Conservation (phyloP, 2,113 vertebrate species). For the Chiloscyllium plagiosum region DNA sequence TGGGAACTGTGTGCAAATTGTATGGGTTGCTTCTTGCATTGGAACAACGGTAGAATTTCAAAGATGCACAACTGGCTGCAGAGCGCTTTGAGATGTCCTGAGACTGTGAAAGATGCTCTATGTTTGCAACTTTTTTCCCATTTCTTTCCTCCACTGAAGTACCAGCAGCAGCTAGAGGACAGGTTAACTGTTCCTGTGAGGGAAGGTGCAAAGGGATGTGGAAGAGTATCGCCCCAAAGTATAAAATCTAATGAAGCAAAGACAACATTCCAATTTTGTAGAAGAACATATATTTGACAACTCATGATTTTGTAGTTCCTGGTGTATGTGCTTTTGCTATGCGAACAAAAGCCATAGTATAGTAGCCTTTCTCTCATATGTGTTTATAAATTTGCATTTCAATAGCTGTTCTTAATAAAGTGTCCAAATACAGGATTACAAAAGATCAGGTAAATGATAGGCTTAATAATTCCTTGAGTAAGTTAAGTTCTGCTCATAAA, state of each 20-base stretch:
- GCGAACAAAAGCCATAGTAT: neutral
- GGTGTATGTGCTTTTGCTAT: constrained; percentile 8
- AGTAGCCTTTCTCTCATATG: neutral
- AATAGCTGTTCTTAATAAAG: neutral
- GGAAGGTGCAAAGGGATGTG: neutral
- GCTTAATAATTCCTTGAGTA: constrained; percentile 8
- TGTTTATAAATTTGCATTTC: constrained; percentile 20
- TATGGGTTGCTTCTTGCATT: neutral
- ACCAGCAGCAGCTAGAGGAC: neutral
- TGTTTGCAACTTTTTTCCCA: neutral
- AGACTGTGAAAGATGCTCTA: neutral
- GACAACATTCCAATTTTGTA: neutral
- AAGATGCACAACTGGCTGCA: neutral
- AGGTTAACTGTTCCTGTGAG: neutral
- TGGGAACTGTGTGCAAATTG: neutral
- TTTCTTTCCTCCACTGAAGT: neutral
- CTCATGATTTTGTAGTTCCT: neutral
- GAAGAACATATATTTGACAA: neutral
- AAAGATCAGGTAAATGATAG: neutral
- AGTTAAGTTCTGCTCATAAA: neutral
- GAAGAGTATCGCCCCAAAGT: neutral
- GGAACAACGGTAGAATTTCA: neutral
- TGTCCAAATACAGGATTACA: constrained; percentile 19
- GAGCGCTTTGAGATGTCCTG: neutral
- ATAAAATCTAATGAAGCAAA: neutral